Percentiles rank a stretch among this genome's conserved stretches.
These are phyloP conservation scores for Eristalis pertinax DNA, from an alignment of 2,888 invertebrate genomes.

Conservation along the genomic window DNA sequence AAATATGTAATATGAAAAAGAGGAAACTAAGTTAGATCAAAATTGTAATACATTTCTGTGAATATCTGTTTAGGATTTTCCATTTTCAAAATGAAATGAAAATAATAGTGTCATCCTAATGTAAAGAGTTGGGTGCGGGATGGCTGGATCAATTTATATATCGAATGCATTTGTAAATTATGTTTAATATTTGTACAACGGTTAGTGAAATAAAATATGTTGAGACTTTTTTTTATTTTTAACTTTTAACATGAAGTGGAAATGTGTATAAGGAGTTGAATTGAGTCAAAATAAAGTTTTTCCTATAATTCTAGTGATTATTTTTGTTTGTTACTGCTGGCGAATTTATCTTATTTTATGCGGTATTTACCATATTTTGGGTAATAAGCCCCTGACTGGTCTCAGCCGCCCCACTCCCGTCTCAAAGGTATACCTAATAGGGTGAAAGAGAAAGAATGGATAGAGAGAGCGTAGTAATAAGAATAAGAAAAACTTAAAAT, in stretches of 20 bases:
- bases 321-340: constrained; percentile 50
- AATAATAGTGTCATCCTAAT: constrained; percentile 28
- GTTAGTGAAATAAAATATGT: constrained; percentile 45
- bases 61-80: too few species aligned
- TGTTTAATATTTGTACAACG: constrained; percentile 8
- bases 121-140: constrained; percentile 78
- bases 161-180: background rate
- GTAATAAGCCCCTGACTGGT: constrained; percentile 83
- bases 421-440: constrained; percentile 82
- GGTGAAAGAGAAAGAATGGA: constrained; percentile 78
- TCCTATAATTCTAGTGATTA: background rate
- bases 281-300: background rate
- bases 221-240: background rate
- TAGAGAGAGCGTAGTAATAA: constrained; percentile 74
- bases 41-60: background rate
- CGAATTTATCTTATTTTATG: constrained; percentile 73
- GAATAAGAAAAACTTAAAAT: constrained; percentile 59
- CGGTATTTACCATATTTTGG: constrained; percentile 82
- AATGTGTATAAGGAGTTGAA: background rate
- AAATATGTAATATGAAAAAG: background rate
- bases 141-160: constrained; percentile 76
- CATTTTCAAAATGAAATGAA: constrained; percentile 4
- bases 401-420: constrained; percentile 83
- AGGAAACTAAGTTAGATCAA: background rate
- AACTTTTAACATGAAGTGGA: background rate